Conservation (phyloP, 2,888 invertebrate species). For the Folsomia manolachei region DNA sequence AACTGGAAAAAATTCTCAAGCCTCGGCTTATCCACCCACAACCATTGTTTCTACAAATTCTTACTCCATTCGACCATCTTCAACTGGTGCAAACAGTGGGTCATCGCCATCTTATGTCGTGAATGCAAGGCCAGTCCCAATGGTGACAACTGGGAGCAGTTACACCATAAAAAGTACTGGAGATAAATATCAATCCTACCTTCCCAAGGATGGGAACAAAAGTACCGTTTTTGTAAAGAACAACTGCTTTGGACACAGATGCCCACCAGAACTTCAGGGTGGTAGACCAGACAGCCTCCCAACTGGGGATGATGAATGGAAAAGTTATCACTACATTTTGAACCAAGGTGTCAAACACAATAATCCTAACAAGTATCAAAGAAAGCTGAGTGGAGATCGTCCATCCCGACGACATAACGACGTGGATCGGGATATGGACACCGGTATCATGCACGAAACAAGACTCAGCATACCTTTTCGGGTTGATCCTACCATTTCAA, state of each 20-base stretch:
- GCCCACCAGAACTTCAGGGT: slow-evolving; percentile 9
- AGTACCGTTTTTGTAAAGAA: slow-evolving; percentile 31
- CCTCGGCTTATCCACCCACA: background rate
- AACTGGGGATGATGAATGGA: slow-evolving; percentile 35
- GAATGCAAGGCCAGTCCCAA: slow-evolving; percentile 34
- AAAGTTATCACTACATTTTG: slow-evolving; percentile 34
- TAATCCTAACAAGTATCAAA: slow-evolving; percentile 16
- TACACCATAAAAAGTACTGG: background rate
- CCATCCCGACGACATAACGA: background rate
- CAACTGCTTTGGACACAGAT: slow-evolving; percentile 40
- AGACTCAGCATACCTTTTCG: slow-evolving; percentile 19
- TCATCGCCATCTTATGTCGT: slow-evolving; percentile 35
- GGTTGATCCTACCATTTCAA: slow-evolving; percentile 16
- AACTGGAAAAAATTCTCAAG: background rate
- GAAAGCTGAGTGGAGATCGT: slow-evolving; percentile 2
- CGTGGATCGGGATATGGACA: slow-evolving; percentile 5
- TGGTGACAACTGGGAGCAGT: slow-evolving; percentile 20
- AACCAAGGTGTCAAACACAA: slow-evolving; percentile 27
- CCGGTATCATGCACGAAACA: slow-evolving; percentile 11
- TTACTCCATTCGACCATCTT: slow-evolving; percentile 33
- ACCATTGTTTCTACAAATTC: slow-evolving; percentile 30
- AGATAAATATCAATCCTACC: slow-evolving; percentile 4
- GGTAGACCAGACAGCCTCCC: background rate
- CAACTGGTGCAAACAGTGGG: slow-evolving; percentile 13
- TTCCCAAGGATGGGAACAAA: background rate